A percentile compares a stretch with the other conserved stretches of the same genome.
phyloP scores from a whole-genome alignment of 2,797 vertebrate genomes.

The Holocentrus rufus region DNA sequence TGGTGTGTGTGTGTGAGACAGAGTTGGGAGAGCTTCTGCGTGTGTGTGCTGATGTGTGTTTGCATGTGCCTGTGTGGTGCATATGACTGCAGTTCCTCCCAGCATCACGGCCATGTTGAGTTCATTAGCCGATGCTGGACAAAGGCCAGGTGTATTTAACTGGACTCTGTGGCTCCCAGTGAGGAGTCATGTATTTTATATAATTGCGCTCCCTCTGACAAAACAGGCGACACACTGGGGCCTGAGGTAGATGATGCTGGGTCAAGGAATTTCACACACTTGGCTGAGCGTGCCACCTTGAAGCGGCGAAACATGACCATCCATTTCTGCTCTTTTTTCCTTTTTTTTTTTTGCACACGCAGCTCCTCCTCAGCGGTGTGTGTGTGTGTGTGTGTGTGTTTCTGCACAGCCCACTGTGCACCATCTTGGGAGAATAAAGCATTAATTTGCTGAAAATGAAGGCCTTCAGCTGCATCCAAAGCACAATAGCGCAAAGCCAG shows the following conservation, averaged over 20 bases:
- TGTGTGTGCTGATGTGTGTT: conserved; percentile 26
- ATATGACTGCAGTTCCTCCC: conserved; percentile 52
- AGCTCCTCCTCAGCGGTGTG: not conserved
- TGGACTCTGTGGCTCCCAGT: conserved; percentile 39
- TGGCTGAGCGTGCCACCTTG: not conserved
- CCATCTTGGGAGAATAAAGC: not conserved
- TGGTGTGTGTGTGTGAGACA: not conserved
- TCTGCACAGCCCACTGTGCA: not conserved
- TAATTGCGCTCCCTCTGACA: conserved; percentile 40
- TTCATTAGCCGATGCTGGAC: conserved; percentile 57
- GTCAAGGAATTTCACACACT: conserved; percentile 35
- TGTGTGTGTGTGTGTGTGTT: too few species aligned
- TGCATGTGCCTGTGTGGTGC: conserved; percentile 26
- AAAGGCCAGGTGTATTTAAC: conserved; percentile 58
- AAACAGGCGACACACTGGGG: conserved; percentile 32
- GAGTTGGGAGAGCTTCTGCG: not conserved
- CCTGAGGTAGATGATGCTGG: conserved; percentile 28
- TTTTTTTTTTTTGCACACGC: not conserved
- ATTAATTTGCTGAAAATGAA: conserved; percentile 6
- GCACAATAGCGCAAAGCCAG: conserved; percentile 5
- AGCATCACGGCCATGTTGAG: conserved; percentile 16
- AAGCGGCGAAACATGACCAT: conserved; percentile 15
- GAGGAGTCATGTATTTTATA: conserved; percentile 47
- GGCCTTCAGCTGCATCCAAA: not conserved
- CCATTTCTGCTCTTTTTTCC: too few species aligned